Evolutionary conservation across 1,140 invertebrate species (phyloP), one percentile per base, ranked within the genome.

Genomic region (Oedothorax gibbosus): DNA sequence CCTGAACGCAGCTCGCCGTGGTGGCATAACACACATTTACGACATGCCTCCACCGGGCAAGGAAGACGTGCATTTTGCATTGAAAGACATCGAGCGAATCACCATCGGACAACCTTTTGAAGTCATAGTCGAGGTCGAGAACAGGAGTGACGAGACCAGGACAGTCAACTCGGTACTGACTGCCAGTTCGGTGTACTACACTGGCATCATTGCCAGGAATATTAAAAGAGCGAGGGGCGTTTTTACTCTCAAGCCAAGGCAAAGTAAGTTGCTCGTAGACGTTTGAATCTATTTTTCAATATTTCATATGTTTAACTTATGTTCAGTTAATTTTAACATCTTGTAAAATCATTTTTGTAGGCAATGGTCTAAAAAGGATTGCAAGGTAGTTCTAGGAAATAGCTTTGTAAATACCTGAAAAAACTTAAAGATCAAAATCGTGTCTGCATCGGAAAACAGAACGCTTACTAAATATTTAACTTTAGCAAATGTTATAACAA

Each of bases 11-110:
- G 87, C 87, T 56, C 60, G 88, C 64, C 66, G 0, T 92, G 93
- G 71, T 93, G 95, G 89, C 54, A 21, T 88, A 2, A 84, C 84
- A 18, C 87, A 87, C 66, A 85, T 88, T n/a, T 88, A 88, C 72
- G 87, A 88, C 53, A 76, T 88, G 21, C 88, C 88, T 5, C 56
- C 79, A 3, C 86, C 86, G 94, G 95, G 60, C 93, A 95, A 86
- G 95, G 97, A 97, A 88, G 96, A 97, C 73, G 92, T 98, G 53
- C 91, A 93, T 82, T 97, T 97, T 88, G 93, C 95, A 86, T 95
- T 98, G 88, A 93, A 95, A 87, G 91, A 97, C 0, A 92, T 92
- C 86, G 95, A 97, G 88, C 95, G 97, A 87, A 96, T 97, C 68
- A 92, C 95, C 86, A 96, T 97, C 87, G 96, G 96, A 1, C 93